Percentiles rank a stretch among this genome's conserved stretches.
Evolutionary conservation across 2,113 vertebrate species (phyloP).

Genomic region (Apaloderma vittatum): DNA sequence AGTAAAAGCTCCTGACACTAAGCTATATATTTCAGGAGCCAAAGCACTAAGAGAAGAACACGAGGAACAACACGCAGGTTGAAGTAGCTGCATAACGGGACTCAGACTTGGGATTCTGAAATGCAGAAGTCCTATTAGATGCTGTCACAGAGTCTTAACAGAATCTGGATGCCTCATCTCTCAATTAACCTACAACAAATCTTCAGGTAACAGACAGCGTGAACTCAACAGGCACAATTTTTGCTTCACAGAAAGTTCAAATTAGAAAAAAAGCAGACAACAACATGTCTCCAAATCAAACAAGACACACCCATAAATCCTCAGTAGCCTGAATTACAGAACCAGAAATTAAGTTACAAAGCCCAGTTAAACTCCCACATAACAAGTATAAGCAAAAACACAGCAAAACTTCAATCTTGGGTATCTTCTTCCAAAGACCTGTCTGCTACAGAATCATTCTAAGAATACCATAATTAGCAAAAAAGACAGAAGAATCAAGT

Average conservation of each 20-base stretch:
- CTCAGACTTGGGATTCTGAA: neutral
- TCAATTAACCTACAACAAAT: neutral
- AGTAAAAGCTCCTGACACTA: neutral
- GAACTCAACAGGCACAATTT: neutral
- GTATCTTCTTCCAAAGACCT: conserved; percentile 48
- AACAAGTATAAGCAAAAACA: conserved; percentile 36
- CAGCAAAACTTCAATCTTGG: neutral
- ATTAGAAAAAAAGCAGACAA: neutral
- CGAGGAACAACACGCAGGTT: neutral
- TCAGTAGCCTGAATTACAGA: neutral
- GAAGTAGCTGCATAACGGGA: neutral
- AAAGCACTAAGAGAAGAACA: neutral
- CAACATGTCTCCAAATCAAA: neutral
- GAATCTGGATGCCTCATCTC: neutral
- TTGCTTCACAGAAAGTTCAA: neutral
- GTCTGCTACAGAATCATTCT: conserved; percentile 41
- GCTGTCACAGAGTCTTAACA: neutral
- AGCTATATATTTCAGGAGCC: neutral
- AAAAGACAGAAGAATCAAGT: conserved; percentile 57
- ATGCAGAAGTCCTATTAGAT: neutral
- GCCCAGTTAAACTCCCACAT: neutral
- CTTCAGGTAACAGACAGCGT: neutral
- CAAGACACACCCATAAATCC: neutral
- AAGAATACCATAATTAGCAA: conserved; percentile 47
- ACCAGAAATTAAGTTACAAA: neutral